These are phyloP conservation scores for Drosophila aff. DNA, from an alignment of 1,140 invertebrate genomes.

Conservation along the genomic window DNA sequence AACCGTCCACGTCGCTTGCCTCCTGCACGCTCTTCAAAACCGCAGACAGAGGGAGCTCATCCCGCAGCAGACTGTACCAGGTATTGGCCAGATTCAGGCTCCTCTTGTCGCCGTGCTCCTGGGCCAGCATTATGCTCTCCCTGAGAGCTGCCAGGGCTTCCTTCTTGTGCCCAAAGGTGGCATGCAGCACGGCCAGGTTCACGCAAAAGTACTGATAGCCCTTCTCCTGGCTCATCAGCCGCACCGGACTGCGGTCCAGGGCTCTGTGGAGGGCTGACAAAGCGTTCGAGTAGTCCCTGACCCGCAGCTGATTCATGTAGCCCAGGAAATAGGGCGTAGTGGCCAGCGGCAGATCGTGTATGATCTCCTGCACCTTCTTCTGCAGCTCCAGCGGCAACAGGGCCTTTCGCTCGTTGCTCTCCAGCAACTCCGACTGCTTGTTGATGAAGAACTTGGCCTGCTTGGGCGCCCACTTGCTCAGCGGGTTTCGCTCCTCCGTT, in stretches of 20 bases:
- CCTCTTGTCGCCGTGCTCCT: slow-evolving; percentile 93
- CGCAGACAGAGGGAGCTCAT: slow-evolving; percentile 71
- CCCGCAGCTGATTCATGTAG: slow-evolving; percentile 94
- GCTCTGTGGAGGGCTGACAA: slow-evolving; percentile 93
- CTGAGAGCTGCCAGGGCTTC: slow-evolving; percentile 92
- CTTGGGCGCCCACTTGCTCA: slow-evolving; percentile 91
- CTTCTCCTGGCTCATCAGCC: slow-evolving; percentile 85
- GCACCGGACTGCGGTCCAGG: slow-evolving; percentile 90
- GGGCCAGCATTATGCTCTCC: slow-evolving; percentile 94
- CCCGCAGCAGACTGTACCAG: slow-evolving; percentile 90
- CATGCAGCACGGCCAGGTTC: slow-evolving; percentile 94
- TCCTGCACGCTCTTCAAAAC: slow-evolving; percentile 63
- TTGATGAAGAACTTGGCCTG: slow-evolving; percentile 95
- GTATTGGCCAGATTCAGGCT: slow-evolving; percentile 94
- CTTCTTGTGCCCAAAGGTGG: slow-evolving; percentile 93
- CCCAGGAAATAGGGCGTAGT: slow-evolving; percentile 96
- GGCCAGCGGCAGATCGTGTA: slow-evolving; percentile 92
- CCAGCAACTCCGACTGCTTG: slow-evolving; percentile 92
- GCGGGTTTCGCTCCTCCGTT: slow-evolving; percentile 55
- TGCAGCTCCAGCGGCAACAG: slow-evolving; percentile 91
- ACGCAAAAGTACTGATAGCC: slow-evolving; percentile 95
- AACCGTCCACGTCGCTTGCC: slow-evolving; percentile 85
- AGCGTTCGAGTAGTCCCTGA: slow-evolving; percentile 94
- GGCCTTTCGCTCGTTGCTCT: slow-evolving; percentile 92
- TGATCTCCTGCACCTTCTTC: slow-evolving; percentile 90